phyloP scores from a whole-genome alignment of 2,113 vertebrate species.

The Nymphicus hollandicus region DNA sequence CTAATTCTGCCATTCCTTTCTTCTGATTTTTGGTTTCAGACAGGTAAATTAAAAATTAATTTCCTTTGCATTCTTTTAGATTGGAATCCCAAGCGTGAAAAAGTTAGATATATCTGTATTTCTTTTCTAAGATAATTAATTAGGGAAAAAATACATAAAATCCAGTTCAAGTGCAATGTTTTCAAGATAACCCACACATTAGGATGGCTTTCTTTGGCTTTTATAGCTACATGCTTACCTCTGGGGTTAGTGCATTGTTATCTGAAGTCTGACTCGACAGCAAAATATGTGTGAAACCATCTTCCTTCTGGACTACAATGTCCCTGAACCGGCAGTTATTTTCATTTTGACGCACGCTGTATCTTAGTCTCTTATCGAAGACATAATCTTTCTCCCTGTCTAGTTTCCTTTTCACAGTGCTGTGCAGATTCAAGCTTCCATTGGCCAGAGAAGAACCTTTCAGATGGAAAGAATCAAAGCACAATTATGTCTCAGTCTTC shows the following conservation, averaged over 20 bases:
- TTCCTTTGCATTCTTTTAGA: background rate
- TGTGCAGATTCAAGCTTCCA: conserved; percentile 84
- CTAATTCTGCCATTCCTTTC: background rate
- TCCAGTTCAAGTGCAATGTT: background rate
- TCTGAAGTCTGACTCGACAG: conserved; percentile 96
- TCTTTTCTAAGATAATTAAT: background rate
- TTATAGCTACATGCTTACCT: conserved; percentile 79
- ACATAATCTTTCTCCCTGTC: conserved; percentile 90
- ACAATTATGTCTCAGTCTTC: background rate
- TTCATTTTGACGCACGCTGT: conserved; percentile 94
- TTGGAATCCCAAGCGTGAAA: background rate
- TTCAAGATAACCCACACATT: background rate
- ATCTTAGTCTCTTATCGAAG: conserved; percentile 95
- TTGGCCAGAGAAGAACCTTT: conserved; percentile 85
- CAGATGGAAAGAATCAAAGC: conserved; percentile 54
- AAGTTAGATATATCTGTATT: background rate
- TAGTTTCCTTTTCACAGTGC: conserved; percentile 90
- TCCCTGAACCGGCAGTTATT: conserved; percentile 94
- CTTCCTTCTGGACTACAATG: conserved; percentile 96
- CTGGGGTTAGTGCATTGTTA: conserved; percentile 94
- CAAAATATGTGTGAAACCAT: conserved; percentile 95
- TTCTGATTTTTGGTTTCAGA: background rate
- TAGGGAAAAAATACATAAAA: background rate
- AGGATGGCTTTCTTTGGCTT: background rate
- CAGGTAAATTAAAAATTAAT: background rate